phyloP scores from a whole-genome alignment of 2,888 invertebrate genomes.

The Ptychoptera albimana region DNA sequence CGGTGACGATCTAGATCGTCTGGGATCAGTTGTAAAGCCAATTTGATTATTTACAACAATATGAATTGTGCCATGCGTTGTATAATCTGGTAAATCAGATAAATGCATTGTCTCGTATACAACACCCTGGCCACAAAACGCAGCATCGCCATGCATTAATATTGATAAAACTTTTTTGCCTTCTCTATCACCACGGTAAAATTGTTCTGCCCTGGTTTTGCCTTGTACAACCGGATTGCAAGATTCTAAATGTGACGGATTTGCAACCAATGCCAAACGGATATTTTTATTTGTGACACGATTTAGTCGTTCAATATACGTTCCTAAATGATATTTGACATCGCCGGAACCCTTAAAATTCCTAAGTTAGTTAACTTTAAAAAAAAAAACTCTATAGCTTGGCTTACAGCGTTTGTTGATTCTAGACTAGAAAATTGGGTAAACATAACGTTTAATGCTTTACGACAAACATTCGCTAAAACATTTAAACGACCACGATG shows the following conservation, averaged over 20 bases:
- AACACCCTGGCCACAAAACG: slow-evolving; percentile 48
- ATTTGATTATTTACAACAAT: slow-evolving; percentile 61
- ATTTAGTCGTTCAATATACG: slow-evolving; percentile 66
- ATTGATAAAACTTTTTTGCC: slow-evolving; percentile 51
- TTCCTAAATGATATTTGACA: slow-evolving; percentile 86
- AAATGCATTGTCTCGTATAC: slow-evolving; percentile 49
- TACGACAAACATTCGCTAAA: slow-evolving; percentile 79
- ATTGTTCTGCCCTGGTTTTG: slow-evolving; percentile 75
- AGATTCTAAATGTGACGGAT: slow-evolving; percentile 90
- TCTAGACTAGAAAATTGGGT: slow-evolving; percentile 81
- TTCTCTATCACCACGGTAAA: slow-evolving; percentile 58
- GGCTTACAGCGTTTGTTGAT: slow-evolving; percentile 48
- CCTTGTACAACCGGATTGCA: slow-evolving; percentile 78
- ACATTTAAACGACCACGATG: slow-evolving; percentile 75
- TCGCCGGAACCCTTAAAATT: slow-evolving; percentile 58
- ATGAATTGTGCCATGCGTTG: slow-evolving; percentile 46
- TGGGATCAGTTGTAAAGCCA: slow-evolving; percentile 85
- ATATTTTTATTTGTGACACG: slow-evolving; percentile 63
- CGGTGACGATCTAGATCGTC: slow-evolving; percentile 69
- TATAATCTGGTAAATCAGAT: slow-evolving; percentile 43
- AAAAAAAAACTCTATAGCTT: not conserved
- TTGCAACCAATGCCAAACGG: slow-evolving; percentile 76
- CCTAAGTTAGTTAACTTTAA: not conserved
- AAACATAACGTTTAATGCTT: slow-evolving; percentile 79
- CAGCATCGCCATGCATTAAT: slow-evolving; percentile 52